Evolutionary conservation across 35 echinoderm and acorn worm species (phyloP), one percentile per base, ranked within the genome.

Genomic region (Apostichopus japonicus): DNA sequence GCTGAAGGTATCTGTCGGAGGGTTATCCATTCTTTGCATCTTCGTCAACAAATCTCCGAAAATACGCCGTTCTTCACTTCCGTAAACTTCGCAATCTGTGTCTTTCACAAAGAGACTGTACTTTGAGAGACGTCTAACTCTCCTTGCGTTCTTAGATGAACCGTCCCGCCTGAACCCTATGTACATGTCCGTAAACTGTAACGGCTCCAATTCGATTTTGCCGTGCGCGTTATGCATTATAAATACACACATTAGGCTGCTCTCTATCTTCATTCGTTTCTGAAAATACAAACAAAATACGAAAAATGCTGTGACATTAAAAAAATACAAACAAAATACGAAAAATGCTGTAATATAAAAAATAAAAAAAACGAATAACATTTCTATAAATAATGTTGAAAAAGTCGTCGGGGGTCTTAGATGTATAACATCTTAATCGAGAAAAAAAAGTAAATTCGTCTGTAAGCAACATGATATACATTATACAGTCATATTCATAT

Each of bases 121-220:
- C 27, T 83, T 83, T 19, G 27, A 25, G 27, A 19, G 27, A 19
- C 5, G 15, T 53, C 5, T 83, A 53, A 83, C 79, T 2, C 14
- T 83, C 17, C 54, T 83, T 25, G 79, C 79, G 79, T 83, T 83
- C 51, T 53, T 83, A 10, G 27, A 19, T 55, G 17, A 3, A 44
- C 79, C 79, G 79, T 21, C 55, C 27, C 54, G 53, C 54, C 15
- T 83, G 55, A 83, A 83, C 51, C 79, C 79, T 54, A 83, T 19
- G 55, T 54, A 83, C 79, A 83, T 83, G 27, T 25, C 21, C 51
- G 79, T 83, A 9, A 83, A 83, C 79, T 83, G 79, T 54, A 83
- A 25, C 17, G 79, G 79, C 52, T 83, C 79, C 21, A 83, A 83
- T 83, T 19, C 79, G 55, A 54, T 19, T 54, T 56, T 10, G 16